These are phyloP conservation scores for Drosophila bocki DNA, from an alignment of 1,140 invertebrate genomes.

Conservation along the genomic window DNA sequence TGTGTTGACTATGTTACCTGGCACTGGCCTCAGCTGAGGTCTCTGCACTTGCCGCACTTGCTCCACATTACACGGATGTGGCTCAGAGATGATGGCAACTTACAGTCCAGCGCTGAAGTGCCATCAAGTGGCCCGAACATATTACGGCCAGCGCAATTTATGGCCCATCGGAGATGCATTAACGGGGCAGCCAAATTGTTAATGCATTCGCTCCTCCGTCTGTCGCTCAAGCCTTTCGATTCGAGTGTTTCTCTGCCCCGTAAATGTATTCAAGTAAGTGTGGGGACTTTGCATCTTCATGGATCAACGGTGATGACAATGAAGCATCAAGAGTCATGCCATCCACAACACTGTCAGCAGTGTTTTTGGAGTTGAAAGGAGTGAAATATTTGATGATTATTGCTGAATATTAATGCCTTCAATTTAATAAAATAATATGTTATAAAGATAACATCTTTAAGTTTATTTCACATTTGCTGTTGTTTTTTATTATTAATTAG, in stretches of 20 bases:
- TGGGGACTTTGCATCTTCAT: constrained; percentile 8
- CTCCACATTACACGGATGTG: constrained; percentile 38
- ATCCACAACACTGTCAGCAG: not conserved
- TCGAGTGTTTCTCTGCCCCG: not conserved
- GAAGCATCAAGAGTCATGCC: constrained; percentile 7
- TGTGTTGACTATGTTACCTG: not conserved
- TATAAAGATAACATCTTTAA: not conserved
- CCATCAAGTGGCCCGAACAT: constrained; percentile 69
- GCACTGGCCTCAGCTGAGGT: constrained; percentile 24
- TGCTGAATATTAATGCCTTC: not conserved
- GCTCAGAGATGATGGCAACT: constrained; percentile 16
- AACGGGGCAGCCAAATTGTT: constrained; percentile 71
- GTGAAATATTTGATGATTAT: not conserved
- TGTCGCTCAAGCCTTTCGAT: constrained; percentile 36
- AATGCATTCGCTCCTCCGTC: constrained; percentile 64
- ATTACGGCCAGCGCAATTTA: constrained; percentile 66
- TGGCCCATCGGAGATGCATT: constrained; percentile 78
- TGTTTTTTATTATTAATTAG: not conserved
- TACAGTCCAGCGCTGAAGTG: constrained; percentile 62
- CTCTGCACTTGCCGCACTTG: constrained; percentile 72
- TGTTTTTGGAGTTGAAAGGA: not conserved
- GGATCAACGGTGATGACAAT: constrained; percentile 19
- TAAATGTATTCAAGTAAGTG: constrained; percentile 8
- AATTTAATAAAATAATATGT: not conserved
- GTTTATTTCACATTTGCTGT: not conserved